Conservation (phyloP, 2,888 invertebrate species). For the Iselma pallidipennis region DNA sequence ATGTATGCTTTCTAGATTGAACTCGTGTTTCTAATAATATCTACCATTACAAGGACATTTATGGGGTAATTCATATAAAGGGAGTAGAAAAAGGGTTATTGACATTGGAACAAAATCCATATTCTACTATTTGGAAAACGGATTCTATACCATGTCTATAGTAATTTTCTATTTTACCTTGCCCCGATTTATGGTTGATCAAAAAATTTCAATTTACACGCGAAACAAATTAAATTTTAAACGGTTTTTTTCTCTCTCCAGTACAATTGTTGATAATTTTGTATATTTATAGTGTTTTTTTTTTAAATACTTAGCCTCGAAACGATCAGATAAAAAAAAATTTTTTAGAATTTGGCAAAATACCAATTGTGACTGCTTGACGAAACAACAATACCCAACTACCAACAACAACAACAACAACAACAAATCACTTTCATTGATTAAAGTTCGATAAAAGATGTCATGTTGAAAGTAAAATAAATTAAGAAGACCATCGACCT, state of each 20-base stretch:
- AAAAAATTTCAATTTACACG: neutral
- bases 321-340: neutral
- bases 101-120: neutral
- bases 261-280: neutral
- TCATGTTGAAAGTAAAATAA: slow-evolving; percentile 5
- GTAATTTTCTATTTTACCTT: neutral
- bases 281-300: neutral
- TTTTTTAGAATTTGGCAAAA: too few species aligned
- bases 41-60: neutral
- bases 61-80: neutral
- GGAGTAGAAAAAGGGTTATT: neutral
- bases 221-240: neutral
- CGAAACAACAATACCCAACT: too few species aligned
- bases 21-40: too few species aligned
- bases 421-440: slow-evolving; percentile 11
- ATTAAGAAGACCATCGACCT: slow-evolving; percentile 9
- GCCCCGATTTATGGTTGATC: neutral
- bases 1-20: too few species aligned
- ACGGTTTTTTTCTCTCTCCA: too few species aligned
- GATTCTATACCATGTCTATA: too few species aligned
- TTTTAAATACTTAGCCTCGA: neutral
- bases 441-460: neutral
- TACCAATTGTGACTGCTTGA: too few species aligned
- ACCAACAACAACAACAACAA: too few species aligned
- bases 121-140: too few species aligned